phyloP scores from a whole-genome alignment of 2,113 vertebrate species.

The Brachirus orientalis region DNA sequence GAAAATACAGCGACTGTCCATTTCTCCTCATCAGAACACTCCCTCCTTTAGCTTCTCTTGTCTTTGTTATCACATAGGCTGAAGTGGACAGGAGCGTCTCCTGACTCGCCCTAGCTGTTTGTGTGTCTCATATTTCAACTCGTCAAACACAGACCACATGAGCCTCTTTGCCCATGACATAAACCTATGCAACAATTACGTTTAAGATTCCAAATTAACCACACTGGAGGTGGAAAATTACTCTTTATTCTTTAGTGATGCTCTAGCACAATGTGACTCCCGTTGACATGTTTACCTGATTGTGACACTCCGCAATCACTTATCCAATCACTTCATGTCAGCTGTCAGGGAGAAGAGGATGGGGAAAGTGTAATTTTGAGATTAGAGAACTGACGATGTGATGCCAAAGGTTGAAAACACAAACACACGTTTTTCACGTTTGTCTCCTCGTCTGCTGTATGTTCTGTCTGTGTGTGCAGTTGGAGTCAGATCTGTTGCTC shows the following conservation, averaged over 20 bases:
- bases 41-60: neutral
- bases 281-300: slow-evolving; percentile 7
- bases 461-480: slow-evolving; percentile 57
- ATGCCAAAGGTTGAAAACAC: neutral
- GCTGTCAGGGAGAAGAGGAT: neutral
- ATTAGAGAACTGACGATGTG: slow-evolving; percentile 1
- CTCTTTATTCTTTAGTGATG: neutral
- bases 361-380: slow-evolving; percentile 5
- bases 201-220: too few species aligned
- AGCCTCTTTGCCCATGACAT: neutral
- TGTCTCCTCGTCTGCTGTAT: slow-evolving; percentile 38
- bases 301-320: slow-evolving; percentile 11
- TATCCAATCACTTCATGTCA: slow-evolving; percentile 11
- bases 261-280: neutral
- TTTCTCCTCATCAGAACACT: neutral
- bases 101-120: slow-evolving; percentile 3
- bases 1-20: too few species aligned
- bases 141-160: neutral
- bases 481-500: slow-evolving; percentile 64
- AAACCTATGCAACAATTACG: neutral
- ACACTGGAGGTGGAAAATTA: neutral
- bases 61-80: slow-evolving; percentile 4
- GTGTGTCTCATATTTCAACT: neutral
- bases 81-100: slow-evolving; percentile 1
- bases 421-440: slow-evolving; percentile 5